Percentiles rank a stretch among this genome's conserved stretches.
phyloP scores from a whole-genome alignment of 2,888 invertebrate genomes.

The Athetis lepigone region DNA sequence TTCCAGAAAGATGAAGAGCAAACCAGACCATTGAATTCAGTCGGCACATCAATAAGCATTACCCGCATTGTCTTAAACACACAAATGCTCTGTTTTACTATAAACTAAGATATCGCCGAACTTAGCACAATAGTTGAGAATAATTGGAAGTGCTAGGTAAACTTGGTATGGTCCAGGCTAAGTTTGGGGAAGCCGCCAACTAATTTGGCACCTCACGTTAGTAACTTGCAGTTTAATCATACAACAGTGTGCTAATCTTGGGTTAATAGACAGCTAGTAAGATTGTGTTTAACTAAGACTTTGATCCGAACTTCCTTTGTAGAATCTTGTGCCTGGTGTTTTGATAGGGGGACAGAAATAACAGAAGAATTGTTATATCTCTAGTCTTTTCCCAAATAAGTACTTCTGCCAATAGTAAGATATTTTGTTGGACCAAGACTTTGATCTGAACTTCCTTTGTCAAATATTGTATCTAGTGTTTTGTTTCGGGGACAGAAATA shows the following conservation, averaged over 20 bases:
- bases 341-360: neutral
- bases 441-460: too few relatives aligned
- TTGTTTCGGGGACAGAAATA: too few relatives aligned
- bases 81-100: conserved; percentile 24
- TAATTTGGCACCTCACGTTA: conserved; percentile 60
- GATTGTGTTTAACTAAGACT: neutral
- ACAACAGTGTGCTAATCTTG: conserved; percentile 40
- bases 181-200: conserved; percentile 50
- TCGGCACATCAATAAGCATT: conserved; percentile 29
- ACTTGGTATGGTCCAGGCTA: conserved; percentile 56
- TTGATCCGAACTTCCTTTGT: neutral
- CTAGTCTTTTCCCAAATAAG: too few relatives aligned
- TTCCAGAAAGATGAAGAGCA: neutral
- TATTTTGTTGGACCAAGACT: too few relatives aligned
- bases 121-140: conserved; percentile 49
- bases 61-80: conserved; percentile 1
- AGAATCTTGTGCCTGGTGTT: too few relatives aligned
- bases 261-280: conserved; percentile 43
- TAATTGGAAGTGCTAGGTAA: conserved; percentile 59
- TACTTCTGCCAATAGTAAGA: too few relatives aligned
- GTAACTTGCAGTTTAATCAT: conserved; percentile 40
- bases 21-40: conserved; percentile 9
- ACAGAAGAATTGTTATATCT: too few relatives aligned
- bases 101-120: conserved; percentile 48
- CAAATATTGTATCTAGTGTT: too few relatives aligned